Percentiles rank a stretch among this genome's conserved stretches.
phyloP scores from a whole-genome alignment of 2,888 invertebrate species.

The Mesorhabditis sp. region DNA sequence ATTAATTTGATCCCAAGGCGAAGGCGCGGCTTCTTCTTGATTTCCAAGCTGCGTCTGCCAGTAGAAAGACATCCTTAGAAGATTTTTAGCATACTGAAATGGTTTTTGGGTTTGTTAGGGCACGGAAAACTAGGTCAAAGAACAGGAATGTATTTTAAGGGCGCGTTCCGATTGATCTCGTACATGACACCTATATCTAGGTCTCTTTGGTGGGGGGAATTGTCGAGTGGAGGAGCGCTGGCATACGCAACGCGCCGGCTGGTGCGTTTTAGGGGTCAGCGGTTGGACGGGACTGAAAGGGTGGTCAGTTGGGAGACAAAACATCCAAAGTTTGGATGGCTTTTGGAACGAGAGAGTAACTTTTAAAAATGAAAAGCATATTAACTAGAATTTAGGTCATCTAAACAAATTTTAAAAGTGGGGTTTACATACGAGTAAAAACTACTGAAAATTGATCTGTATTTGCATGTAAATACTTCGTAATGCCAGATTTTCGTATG shows the following conservation, averaged over 20 bases:
- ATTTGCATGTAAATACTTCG: too few species aligned
- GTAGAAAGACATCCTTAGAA: conserved; percentile 16
- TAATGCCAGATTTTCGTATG: too few species aligned
- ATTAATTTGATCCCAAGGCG: conserved; percentile 8
- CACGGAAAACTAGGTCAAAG: not conserved
- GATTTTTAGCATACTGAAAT: conserved; percentile 2
- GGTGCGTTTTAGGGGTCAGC: not conserved
- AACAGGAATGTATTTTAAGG: not conserved
- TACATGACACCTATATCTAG: not conserved
- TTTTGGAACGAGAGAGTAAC: too few species aligned
- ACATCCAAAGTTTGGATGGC: too few species aligned
- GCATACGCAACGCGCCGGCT: conserved; percentile 8
- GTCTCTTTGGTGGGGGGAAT: not conserved
- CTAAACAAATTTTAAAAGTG: too few species aligned
- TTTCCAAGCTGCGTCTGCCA: conserved; percentile 13
- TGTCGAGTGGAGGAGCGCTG: conserved; percentile 4
- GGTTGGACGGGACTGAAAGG: too few species aligned
- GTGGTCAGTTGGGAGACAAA: too few species aligned
- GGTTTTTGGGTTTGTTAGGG: not conserved
- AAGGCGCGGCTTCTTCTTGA: not conserved
- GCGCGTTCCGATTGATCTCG: not conserved
- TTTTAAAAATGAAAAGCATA: too few species aligned
- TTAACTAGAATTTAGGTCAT: too few species aligned
- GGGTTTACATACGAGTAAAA: too few species aligned
- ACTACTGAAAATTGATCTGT: too few species aligned